A percentile compares a stretch with the other conserved stretches of the same genome.
phyloP scores from a whole-genome alignment of 2,113 vertebrate species.

The Columba livia region DNA sequence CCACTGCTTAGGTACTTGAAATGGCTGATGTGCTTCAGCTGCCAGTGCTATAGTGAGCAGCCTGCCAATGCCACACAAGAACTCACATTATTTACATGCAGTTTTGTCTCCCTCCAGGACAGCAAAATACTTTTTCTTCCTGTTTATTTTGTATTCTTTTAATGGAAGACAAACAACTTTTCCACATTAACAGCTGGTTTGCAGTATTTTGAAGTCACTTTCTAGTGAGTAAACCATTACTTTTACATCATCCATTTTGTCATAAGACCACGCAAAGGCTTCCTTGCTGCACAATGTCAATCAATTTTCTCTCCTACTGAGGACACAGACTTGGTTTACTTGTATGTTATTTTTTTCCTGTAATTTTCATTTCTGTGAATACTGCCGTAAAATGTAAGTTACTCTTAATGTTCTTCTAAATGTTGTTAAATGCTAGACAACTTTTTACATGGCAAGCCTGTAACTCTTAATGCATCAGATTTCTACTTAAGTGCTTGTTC shows the following conservation, averaged over 20 bases:
- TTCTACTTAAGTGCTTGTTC: constrained; percentile 38
- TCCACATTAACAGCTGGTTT: neutral
- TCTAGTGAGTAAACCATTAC: neutral
- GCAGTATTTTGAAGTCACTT: neutral
- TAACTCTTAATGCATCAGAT: constrained; percentile 60
- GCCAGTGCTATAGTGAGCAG: neutral
- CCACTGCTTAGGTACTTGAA: neutral
- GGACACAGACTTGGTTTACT: neutral
- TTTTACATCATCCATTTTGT: neutral
- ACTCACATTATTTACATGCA: neutral
- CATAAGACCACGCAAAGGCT: neutral
- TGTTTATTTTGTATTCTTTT: neutral
- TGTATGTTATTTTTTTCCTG: neutral
- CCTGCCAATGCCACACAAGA: neutral
- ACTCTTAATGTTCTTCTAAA: constrained; percentile 50
- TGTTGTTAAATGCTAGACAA: constrained; percentile 64
- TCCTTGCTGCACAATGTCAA: neutral
- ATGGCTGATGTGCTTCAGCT: neutral
- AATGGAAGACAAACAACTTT: neutral
- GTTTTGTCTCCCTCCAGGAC: neutral
- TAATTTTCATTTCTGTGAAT: constrained; percentile 21
- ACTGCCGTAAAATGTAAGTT: constrained; percentile 28
- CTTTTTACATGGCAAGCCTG: constrained; percentile 27
- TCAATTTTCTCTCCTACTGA: neutral
- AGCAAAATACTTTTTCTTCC: neutral